Evolutionary conservation across 2,888 invertebrate genomes (phyloP).

Genomic region (Sarcophaga caerulescens): DNA sequence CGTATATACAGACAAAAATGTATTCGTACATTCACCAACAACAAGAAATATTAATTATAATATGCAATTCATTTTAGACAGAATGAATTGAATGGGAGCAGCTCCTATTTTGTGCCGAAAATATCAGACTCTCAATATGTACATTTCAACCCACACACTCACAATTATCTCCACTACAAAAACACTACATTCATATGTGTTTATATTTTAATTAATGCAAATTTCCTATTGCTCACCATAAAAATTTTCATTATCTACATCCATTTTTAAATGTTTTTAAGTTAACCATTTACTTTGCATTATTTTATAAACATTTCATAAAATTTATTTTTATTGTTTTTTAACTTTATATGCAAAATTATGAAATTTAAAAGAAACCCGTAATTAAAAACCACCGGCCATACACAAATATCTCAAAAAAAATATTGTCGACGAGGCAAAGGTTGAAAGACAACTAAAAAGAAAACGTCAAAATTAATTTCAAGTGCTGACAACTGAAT

Average conservation of each 20-base stretch:
- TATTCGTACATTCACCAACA: neutral
- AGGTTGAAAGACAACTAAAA: conserved; percentile 38
- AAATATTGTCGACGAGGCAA: conserved; percentile 62
- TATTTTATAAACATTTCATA: conserved; percentile 37
- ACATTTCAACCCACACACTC: neutral
- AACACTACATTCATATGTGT: conserved; percentile 1
- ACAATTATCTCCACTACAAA: conserved; percentile 22
- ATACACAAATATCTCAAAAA: neutral
- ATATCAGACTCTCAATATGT: neutral
- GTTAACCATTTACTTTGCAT: conserved; percentile 26
- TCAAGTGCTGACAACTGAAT: conserved; percentile 2
- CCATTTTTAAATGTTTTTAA: conserved; percentile 52
- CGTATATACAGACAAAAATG: conserved; percentile 8
- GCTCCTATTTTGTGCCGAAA: neutral
- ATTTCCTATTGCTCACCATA: conserved; percentile 56
- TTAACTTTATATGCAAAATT: conserved; percentile 20
- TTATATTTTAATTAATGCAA: conserved; percentile 6
- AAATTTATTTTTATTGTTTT: conserved; percentile 5
- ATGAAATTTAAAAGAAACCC: neutral
- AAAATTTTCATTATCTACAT: conserved; percentile 65
- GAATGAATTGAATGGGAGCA: too few relatives aligned
- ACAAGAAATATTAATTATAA: conserved; percentile 6
- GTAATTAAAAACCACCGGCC: conserved; percentile 26
- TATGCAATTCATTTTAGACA: neutral
- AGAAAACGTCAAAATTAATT: conserved; percentile 41